Percentiles rank a stretch among this genome's conserved stretches.
Conservation (phyloP, 2,113 vertebrate species). For the Thamnophis sirtalis region DNA sequence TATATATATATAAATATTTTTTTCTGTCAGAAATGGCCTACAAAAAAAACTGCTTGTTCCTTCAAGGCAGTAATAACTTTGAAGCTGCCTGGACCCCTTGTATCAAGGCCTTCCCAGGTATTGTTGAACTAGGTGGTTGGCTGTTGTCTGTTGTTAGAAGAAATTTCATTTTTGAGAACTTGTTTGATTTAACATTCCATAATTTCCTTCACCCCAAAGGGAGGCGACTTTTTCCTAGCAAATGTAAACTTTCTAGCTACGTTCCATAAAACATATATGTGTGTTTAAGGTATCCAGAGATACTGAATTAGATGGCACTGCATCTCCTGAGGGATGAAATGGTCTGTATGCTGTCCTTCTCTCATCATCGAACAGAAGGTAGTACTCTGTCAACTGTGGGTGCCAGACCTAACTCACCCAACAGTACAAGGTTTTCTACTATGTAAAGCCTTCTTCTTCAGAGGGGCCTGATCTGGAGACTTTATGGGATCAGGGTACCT, state of each 20-base stretch:
- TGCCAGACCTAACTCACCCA: not conserved
- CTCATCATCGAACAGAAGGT: not conserved
- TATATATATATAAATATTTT: constrained; percentile 7
- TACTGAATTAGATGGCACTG: not conserved
- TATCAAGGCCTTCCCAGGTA: constrained; percentile 70
- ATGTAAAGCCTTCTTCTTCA: not conserved
- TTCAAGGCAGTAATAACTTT: constrained; percentile 64
- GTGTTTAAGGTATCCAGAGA: not conserved
- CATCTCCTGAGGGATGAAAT: not conserved
- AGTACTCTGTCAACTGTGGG: not conserved
- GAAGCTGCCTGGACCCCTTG: constrained; percentile 67
- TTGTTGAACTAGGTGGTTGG: constrained; percentile 61
- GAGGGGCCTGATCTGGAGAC: not conserved
- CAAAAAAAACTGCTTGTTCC: constrained; percentile 66
- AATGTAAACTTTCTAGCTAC: constrained; percentile 13
- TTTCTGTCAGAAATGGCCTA: constrained; percentile 76
- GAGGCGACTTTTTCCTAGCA: constrained; percentile 43
- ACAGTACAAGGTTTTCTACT: not conserved
- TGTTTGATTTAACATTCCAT: constrained; percentile 58
- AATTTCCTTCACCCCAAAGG: constrained; percentile 45
- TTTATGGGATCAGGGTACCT: constrained; percentile 12
- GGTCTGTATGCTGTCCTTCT: not conserved
- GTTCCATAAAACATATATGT: not conserved
- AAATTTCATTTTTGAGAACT: constrained; percentile 57
- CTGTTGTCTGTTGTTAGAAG: constrained; percentile 54